phyloP scores from a whole-genome alignment of 2,888 invertebrate genomes.

The Strigamia crassipes region DNA sequence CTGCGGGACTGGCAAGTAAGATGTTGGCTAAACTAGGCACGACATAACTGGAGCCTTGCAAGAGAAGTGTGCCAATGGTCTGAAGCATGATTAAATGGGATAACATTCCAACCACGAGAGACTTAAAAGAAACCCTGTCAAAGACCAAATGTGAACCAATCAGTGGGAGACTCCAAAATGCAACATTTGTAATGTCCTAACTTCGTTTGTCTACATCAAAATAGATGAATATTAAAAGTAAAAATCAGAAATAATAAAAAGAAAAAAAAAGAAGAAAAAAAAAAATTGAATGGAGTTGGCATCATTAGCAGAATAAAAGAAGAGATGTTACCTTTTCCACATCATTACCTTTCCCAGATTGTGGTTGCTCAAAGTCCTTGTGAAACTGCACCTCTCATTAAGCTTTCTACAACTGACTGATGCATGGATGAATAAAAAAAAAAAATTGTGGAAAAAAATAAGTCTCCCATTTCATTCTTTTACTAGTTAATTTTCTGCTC shows the following conservation, averaged over 20 bases:
- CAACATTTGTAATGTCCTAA: background rate
- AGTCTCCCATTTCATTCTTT: constrained; percentile 31
- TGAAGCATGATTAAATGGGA: constrained; percentile 92
- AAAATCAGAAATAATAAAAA: background rate
- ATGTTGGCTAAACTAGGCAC: constrained; percentile 65
- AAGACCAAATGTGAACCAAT: constrained; percentile 15
- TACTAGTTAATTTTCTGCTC: constrained; percentile 32
- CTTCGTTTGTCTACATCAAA: background rate
- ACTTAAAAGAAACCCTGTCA: constrained; percentile 79
- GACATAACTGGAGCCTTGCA: constrained; percentile 72
- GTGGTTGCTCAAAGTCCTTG: constrained; percentile 35
- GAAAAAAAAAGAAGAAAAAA: background rate
- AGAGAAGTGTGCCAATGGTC: constrained; percentile 82
- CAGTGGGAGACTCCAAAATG: background rate
- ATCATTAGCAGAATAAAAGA: constrained; percentile 35
- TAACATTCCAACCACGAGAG: constrained; percentile 82
- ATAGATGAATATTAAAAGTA: background rate
- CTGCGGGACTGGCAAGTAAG: constrained; percentile 57
- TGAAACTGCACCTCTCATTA: constrained; percentile 43
- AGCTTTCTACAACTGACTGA: constrained; percentile 43
- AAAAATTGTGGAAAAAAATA: background rate
- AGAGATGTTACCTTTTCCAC: constrained; percentile 44
- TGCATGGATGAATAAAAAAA: constrained; percentile 31
- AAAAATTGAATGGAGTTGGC: background rate
- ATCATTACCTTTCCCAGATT: constrained; percentile 43